phyloP scores from a whole-genome alignment of 2,888 invertebrate species.

The Apotomis betuletana region DNA sequence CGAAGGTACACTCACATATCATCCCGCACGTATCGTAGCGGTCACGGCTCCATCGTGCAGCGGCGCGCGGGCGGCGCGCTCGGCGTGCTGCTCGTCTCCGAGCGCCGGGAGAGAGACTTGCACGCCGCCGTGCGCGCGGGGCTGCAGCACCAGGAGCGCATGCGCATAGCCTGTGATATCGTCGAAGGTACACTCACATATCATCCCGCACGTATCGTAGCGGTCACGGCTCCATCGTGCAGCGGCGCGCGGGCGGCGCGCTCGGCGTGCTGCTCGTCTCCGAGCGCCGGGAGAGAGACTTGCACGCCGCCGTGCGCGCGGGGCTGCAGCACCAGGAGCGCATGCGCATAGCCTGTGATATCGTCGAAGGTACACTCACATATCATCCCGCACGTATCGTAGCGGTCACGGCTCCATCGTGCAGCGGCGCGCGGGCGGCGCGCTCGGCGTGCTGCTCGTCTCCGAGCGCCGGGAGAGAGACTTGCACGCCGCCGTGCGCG shows the following conservation, averaged over 20 bases:
- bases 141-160: constrained; percentile 84
- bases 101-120: constrained; percentile 88
- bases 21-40: constrained; percentile 53
- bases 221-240: constrained; percentile 91
- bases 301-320: constrained; percentile 89
- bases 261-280: constrained; percentile 92
- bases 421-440: constrained; percentile 88
- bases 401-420: constrained; percentile 91
- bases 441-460: constrained; percentile 90
- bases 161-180: constrained; percentile 91
- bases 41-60: constrained; percentile 92
- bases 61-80: constrained; percentile 88
- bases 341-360: constrained; percentile 90
- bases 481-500: constrained; percentile 89
- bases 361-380: constrained; percentile 85
- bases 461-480: constrained; percentile 90
- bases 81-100: constrained; percentile 92
- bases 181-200: constrained; percentile 83
- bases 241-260: constrained; percentile 87
- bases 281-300: constrained; percentile 88
- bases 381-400: too few relatives aligned
- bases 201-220: constrained; percentile 46
- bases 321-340: constrained; percentile 86
- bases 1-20: constrained; percentile 77
- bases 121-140: constrained; percentile 89